A percentile compares a stretch with the other conserved stretches of the same genome.
Conservation (phyloP, 2,888 invertebrate species). For the Trachelus troglodyta region DNA sequence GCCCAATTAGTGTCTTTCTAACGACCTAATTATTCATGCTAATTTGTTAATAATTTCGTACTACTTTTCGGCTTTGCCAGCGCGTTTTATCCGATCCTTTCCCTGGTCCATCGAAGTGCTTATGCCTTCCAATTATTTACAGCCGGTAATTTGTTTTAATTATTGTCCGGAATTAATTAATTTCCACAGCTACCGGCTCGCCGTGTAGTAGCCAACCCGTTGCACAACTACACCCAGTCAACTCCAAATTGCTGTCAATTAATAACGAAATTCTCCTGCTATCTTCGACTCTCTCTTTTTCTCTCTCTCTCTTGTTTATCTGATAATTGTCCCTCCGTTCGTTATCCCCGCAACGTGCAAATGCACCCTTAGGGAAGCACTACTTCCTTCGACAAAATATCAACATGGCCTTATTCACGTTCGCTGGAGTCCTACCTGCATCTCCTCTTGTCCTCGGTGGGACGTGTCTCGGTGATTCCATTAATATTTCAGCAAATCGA, state of each 20-base stretch:
- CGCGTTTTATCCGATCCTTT: neutral
- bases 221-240: neutral
- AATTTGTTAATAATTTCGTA: constrained; percentile 41
- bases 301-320: neutral
- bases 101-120: neutral
- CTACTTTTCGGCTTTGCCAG: neutral
- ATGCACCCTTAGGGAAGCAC: neutral
- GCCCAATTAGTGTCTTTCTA: constrained; percentile 44
- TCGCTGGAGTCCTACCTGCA: neutral
- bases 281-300: neutral
- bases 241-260: constrained; percentile 1
- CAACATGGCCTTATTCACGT: neutral
- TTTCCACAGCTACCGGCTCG: neutral
- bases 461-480: neutral
- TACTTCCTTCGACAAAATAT: neutral
- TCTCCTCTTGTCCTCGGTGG: neutral
- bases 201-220: neutral
- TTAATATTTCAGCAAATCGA: neutral
- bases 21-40: constrained; percentile 44
- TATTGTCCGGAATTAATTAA: constrained; percentile 22
- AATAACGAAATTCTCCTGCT: neutral
- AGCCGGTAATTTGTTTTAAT: constrained; percentile 25
- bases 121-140: constrained; percentile 20
- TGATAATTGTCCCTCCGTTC: neutral
- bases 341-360: neutral